These are phyloP conservation scores for Zelostemma sp. DNA, from an alignment of 1,140 invertebrate species.

Conservation along the genomic window DNA sequence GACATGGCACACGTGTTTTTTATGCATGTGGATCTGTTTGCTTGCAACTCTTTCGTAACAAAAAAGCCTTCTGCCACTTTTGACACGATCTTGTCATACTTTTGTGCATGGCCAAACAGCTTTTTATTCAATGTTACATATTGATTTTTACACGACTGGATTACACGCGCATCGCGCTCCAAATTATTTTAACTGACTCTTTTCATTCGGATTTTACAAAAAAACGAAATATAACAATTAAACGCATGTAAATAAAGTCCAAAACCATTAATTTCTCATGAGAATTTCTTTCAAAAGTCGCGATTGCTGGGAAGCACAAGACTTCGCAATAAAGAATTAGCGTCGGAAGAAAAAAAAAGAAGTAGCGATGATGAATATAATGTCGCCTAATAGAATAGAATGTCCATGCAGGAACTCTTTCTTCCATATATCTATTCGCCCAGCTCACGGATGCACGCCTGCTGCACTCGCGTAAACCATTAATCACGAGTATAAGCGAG, in stretches of 20 bases:
- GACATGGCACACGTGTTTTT: slow-evolving; percentile 6
- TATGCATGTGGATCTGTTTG: slow-evolving; percentile 32
- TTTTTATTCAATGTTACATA: too few species aligned
- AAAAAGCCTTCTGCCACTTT: slow-evolving; percentile 42
- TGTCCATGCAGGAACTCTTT: slow-evolving; percentile 31
- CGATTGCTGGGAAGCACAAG: too few species aligned
- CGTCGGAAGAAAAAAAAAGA: not conserved
- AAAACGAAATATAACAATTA: too few species aligned
- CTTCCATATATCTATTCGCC: slow-evolving; percentile 27
- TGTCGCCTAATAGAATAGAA: slow-evolving; percentile 57
- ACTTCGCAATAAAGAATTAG: too few species aligned
- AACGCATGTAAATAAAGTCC: too few species aligned
- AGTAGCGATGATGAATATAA: slow-evolving; percentile 61
- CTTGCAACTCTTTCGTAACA: slow-evolving; percentile 27
- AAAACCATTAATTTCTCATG: too few species aligned
- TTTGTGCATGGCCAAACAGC: slow-evolving; percentile 44
- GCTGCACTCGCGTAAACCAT: slow-evolving; percentile 59
- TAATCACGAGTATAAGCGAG: slow-evolving; percentile 63
- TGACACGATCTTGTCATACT: slow-evolving; percentile 41
- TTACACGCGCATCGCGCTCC: too few species aligned
- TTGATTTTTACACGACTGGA: too few species aligned
- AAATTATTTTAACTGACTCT: too few species aligned
- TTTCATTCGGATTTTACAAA: too few species aligned
- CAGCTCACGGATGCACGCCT: slow-evolving; percentile 48
- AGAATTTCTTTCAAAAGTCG: too few species aligned